Evolutionary conservation across 2,888 invertebrate genomes (phyloP).

Genomic region (Chrysomela aeneicollis): DNA sequence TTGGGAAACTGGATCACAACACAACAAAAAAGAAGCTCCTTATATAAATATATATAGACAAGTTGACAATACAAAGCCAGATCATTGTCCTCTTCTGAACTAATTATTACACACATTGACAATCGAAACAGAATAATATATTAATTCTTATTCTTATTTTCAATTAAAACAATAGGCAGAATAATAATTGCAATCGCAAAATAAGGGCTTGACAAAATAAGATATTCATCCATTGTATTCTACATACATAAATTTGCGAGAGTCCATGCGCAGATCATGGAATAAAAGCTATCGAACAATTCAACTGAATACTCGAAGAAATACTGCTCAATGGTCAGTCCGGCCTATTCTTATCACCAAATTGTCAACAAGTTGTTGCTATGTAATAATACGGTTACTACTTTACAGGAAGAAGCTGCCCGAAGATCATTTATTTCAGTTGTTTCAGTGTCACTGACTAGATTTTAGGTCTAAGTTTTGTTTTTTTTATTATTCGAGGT

Average conservation of each 20-base stretch:
- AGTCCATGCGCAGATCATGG: constrained; percentile 30
- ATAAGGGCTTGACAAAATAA: constrained; percentile 45
- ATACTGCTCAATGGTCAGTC: background rate
- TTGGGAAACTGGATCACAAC: constrained; percentile 21
- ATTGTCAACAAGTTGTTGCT: background rate
- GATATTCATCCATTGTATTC: constrained; percentile 44
- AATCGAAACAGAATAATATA: constrained; percentile 43
- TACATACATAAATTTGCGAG: constrained; percentile 40
- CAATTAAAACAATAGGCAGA: constrained; percentile 45
- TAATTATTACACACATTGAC: constrained; percentile 44
- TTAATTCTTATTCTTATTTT: constrained; percentile 45
- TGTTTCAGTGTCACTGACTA: too few relatives aligned
- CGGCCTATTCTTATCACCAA: background rate
- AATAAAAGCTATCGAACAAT: constrained; percentile 5
- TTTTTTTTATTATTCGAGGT: too few relatives aligned
- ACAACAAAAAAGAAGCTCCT: constrained; percentile 14
- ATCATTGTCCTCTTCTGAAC: constrained; percentile 36
- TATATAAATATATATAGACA: constrained; percentile 1
- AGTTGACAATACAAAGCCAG: constrained; percentile 23
- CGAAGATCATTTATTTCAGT: too few relatives aligned
- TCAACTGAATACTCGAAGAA: background rate
- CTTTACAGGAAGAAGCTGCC: too few relatives aligned
- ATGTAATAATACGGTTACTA: too few relatives aligned
- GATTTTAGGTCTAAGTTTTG: too few relatives aligned
- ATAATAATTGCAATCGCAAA: constrained; percentile 43